Base-by-base conservation (phyloP, 1,140 invertebrate genomes). In the Listronotus oregonensis region DNA sequence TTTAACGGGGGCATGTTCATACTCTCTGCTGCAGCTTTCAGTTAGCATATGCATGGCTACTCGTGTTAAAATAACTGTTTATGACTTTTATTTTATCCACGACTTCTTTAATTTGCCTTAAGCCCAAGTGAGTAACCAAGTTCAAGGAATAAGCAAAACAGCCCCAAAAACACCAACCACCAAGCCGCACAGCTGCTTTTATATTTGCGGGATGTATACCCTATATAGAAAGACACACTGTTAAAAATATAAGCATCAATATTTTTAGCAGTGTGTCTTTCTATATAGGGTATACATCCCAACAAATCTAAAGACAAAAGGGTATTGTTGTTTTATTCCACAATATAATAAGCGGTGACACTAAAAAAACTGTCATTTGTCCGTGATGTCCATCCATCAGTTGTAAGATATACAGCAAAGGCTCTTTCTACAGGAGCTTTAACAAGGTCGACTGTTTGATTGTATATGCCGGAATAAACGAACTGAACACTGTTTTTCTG, bases 1-100 rank as follows among this genome's bases (percentile, higher is more conserved):
- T 78, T 79, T 14, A 71, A 49, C 14, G 34, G 17, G 9, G 57
- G 63, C 6, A 66, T 44, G 14, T 58, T 64, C 55, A 70, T 52
- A 40, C 58, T 32, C 49, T 64, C 40, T 65, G 47, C 15, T 14
- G 54, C 66, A 27, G 27, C 49, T 44, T 62, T 72, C 39, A 59
- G 50, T 65, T 46, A 50, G 31, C 12, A 52, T 5, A 37, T 54
- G 64, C 64, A 44, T 44, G 18, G 47, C 61, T 55, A 32, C 51
- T 32, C 43, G 2, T 27, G 1, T 47, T 64, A 14, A 64, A 64
- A 55, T 31, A 64, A 6, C 10, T 39, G 8, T 56, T 51, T 6
- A 64, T 56, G 10, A 7, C 18, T n/a, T 64, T 55, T 32, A 55
- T 39, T 56, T 64, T 64, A 44, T 14, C 17, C 6, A 46, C 15